phyloP scores from a whole-genome alignment of 1,140 invertebrate species.

The Alviniconcha marisindica region DNA sequence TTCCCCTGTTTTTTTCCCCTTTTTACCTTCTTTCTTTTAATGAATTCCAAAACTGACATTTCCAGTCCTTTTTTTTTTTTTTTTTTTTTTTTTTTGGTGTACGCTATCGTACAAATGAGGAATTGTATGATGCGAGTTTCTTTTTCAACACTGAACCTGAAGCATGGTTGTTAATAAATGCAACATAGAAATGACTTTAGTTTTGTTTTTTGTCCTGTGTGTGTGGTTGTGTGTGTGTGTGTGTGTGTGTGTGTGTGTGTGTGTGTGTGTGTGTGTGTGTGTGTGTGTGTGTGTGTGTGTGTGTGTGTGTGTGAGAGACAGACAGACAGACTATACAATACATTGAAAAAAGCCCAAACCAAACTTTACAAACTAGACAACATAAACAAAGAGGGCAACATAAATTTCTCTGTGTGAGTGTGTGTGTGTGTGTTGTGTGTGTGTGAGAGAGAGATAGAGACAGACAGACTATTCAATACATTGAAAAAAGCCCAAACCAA shows the following conservation, averaged over 20 bases:
- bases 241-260: neutral
- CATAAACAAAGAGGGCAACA: no score
- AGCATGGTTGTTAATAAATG: constrained; percentile 22
- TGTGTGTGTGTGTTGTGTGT: constrained; percentile 18
- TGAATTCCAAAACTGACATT: constrained; percentile 33
- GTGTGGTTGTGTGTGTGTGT: neutral
- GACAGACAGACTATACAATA: no score
- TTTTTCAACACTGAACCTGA: constrained; percentile 4
- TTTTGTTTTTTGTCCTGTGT: neutral
- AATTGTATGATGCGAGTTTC: neutral
- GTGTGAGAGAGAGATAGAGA: neutral
- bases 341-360: no score
- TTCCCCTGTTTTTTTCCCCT: no score
- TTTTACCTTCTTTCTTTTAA: constrained; percentile 16
- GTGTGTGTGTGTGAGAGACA: no score
- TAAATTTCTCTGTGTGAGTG: neutral
- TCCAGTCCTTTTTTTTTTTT: constrained; percentile 6
- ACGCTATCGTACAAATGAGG: neutral
- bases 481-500: no score
- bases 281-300: no score
- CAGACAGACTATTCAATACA: no score
- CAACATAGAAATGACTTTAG: neutral
- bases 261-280: no score
- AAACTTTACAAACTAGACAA: no score
- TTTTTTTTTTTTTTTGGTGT: neutral